These are phyloP conservation scores for Stichodactyla helianthus DNA, from an alignment of 64 coral and sea anemone genomes.

Conservation along the genomic window DNA sequence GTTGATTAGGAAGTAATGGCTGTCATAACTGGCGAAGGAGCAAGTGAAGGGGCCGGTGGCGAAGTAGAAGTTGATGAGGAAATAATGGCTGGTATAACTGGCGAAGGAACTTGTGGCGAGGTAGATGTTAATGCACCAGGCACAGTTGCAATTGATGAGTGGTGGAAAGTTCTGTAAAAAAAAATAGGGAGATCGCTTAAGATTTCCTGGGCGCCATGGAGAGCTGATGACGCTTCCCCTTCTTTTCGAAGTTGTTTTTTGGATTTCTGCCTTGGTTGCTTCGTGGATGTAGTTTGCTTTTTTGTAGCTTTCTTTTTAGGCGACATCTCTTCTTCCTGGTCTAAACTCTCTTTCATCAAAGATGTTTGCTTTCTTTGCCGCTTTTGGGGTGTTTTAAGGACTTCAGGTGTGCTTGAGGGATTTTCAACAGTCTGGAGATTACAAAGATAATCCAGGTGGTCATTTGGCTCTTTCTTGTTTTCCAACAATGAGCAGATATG, in stretches of 20 bases:
- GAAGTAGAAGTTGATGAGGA: neutral
- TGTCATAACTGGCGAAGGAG: neutral
- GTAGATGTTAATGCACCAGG: neutral
- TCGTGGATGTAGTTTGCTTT: neutral
- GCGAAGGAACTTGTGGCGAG: neutral
- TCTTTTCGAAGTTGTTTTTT: neutral
- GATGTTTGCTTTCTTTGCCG: neutral
- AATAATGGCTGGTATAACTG: neutral
- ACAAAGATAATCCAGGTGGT: neutral
- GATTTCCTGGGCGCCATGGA: neutral
- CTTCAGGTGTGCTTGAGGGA: neutral
- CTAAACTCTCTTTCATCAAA: neutral
- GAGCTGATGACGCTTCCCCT: neutral
- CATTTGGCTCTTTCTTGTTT: neutral
- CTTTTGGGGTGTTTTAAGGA: neutral
- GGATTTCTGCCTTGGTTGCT: neutral
- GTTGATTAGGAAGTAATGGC: neutral
- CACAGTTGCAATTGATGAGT: neutral
- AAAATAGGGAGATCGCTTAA: neutral
- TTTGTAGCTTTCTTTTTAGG: neutral
- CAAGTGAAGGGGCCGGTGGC: neutral
- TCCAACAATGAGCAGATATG: neutral
- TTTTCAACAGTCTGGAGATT: neutral
- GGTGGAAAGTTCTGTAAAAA: neutral
- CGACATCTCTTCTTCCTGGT: slow-evolving; percentile 1